Conservation (phyloP, 1,140 invertebrate genomes). For the Maniola jurtina region DNA sequence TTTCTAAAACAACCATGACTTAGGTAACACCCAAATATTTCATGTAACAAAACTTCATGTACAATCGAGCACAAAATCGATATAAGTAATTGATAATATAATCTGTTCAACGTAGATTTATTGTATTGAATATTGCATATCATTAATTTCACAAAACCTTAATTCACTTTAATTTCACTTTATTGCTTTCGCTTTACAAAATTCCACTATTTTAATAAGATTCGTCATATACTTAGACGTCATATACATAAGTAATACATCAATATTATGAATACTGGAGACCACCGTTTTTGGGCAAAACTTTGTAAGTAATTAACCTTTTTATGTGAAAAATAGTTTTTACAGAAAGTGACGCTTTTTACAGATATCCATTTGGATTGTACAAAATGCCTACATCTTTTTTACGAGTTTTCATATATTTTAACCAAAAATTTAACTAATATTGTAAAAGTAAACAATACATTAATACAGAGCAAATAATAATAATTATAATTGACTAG, state of each 20-base stretch:
- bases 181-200: not conserved
- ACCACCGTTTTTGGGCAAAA: no score
- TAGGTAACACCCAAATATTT: conserved; percentile 11
- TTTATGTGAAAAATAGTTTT: no score
- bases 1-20: conserved; percentile 46
- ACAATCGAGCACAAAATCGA: conserved; percentile 7
- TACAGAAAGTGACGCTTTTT: no score
- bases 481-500: conserved; percentile 8
- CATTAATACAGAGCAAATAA: not conserved
- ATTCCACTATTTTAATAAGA: not conserved
- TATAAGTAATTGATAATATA: not conserved
- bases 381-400: no score
- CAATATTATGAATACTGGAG: no score
- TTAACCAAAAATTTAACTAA: not conserved
- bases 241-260: no score
- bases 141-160: not conserved
- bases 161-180: not conserved
- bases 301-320: no score
- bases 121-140: not conserved
- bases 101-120: not conserved
- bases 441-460: not conserved
- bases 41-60: conserved; percentile 7
- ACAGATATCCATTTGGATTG: no score
- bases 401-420: no score
- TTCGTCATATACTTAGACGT: not conserved